Percentiles rank a stretch among this genome's conserved stretches.
phyloP scores from a whole-genome alignment of 2,113 vertebrate genomes.

The Neodontobutis hainanensis region DNA sequence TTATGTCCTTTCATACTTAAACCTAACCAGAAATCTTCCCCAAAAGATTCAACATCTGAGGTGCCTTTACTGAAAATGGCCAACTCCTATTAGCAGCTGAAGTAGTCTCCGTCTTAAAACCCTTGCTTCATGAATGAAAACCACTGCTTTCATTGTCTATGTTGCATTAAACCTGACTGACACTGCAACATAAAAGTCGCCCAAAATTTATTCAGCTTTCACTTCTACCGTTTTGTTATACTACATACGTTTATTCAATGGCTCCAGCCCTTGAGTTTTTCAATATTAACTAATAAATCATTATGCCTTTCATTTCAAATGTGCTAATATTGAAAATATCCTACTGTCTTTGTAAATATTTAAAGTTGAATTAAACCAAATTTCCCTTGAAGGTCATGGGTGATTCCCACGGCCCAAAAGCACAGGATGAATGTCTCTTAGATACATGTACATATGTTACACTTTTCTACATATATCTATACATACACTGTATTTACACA shows the following conservation, averaged over 20 bases:
- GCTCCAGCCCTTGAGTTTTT: background rate
- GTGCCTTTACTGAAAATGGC: background rate
- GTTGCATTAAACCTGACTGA: background rate
- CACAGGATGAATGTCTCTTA: constrained; percentile 74
- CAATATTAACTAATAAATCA: too few species aligned
- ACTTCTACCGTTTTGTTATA: background rate
- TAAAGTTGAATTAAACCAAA: background rate
- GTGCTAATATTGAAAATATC: too few species aligned
- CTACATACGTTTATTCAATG: too few species aligned
- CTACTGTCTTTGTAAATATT: background rate
- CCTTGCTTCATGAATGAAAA: background rate
- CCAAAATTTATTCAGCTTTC: background rate
- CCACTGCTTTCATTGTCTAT: background rate
- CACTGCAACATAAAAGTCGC: background rate
- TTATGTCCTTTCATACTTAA: too few species aligned
- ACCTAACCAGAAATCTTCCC: too few species aligned
- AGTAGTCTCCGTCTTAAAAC: background rate
- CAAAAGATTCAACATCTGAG: too few species aligned
- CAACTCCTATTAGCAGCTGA: background rate
- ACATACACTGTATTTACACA: constrained; percentile 76
- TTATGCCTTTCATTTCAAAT: too few species aligned
- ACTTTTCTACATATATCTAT: constrained; percentile 75
- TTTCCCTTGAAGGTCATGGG: constrained; percentile 9
- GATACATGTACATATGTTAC: constrained; percentile 79
- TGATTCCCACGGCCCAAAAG: constrained; percentile 45